Evolutionary conservation across 2,888 invertebrate genomes (phyloP).

Genomic region (Oeneis ivallda): DNA sequence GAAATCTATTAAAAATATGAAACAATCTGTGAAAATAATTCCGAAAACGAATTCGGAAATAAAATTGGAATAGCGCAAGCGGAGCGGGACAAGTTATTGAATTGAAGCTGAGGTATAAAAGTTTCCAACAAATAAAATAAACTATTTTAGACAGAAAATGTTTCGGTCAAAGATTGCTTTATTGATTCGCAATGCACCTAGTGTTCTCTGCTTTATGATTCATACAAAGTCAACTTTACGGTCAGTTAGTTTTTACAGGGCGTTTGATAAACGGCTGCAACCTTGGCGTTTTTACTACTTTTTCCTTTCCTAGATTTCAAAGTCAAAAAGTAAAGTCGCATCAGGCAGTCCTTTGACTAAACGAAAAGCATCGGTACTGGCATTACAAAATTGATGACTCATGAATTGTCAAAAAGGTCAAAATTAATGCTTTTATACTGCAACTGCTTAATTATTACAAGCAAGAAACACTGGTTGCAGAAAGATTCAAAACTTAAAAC

Average conservation of each 20-base stretch:
- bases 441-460: too few species aligned
- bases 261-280: not conserved
- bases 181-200: constrained; percentile 38
- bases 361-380: not conserved
- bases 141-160: constrained; percentile 39
- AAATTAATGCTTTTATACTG: too few species aligned
- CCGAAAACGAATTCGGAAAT: constrained; percentile 36
- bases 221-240: constrained; percentile 7
- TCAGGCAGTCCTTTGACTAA: not conserved
- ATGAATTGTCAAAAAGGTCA: not conserved
- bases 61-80: constrained; percentile 35
- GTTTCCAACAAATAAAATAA: constrained; percentile 44
- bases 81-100: constrained; percentile 41
- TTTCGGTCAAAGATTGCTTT: constrained; percentile 42
- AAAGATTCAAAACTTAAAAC: too few species aligned
- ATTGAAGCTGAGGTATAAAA: constrained; percentile 39
- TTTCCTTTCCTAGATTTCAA: not conserved
- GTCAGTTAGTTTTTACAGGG: constrained; percentile 4
- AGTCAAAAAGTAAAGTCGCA: not conserved
- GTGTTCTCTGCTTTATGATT: constrained; percentile 15
- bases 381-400: not conserved
- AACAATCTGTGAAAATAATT: constrained; percentile 34
- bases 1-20: constrained; percentile 32
- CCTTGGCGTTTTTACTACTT: too few species aligned
- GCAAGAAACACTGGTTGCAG: too few species aligned